A percentile compares a stretch with the other conserved stretches of the same genome.
Evolutionary conservation across 2,888 invertebrate genomes (phyloP).

Genomic region (Mesorhabditis sp.): DNA sequence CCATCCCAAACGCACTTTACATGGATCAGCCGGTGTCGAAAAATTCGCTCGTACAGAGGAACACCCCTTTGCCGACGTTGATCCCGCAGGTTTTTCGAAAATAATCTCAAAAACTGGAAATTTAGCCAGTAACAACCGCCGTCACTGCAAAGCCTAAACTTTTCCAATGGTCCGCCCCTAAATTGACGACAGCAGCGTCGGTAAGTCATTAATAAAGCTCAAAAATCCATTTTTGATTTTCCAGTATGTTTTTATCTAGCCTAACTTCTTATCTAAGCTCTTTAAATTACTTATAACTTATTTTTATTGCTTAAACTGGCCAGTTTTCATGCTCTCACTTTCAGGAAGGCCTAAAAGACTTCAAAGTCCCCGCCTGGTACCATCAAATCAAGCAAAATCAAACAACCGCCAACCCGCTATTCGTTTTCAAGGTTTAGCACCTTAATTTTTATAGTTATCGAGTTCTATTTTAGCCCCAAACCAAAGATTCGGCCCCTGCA

Average conservation of each 20-base stretch:
- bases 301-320: no score
- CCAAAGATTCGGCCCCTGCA: neutral
- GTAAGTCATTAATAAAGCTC: neutral
- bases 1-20: neutral
- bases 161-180: constrained; percentile 3
- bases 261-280: neutral
- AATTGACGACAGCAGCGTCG: neutral
- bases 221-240: no score
- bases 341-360: neutral
- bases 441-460: neutral
- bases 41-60: neutral
- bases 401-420: neutral
- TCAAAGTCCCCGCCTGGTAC: constrained; percentile 5
- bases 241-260: no score
- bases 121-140: neutral
- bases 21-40: constrained; percentile 4
- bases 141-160: neutral
- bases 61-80: neutral
- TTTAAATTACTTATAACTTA: neutral
- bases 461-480: neutral
- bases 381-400: neutral
- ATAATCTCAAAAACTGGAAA: neutral
- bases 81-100: neutral
- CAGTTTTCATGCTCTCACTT: neutral
- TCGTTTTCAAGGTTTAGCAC: neutral